Evolutionary conservation across 2,797 vertebrate species (phyloP).

Genomic region (Rhinophrynus dorsalis): DNA sequence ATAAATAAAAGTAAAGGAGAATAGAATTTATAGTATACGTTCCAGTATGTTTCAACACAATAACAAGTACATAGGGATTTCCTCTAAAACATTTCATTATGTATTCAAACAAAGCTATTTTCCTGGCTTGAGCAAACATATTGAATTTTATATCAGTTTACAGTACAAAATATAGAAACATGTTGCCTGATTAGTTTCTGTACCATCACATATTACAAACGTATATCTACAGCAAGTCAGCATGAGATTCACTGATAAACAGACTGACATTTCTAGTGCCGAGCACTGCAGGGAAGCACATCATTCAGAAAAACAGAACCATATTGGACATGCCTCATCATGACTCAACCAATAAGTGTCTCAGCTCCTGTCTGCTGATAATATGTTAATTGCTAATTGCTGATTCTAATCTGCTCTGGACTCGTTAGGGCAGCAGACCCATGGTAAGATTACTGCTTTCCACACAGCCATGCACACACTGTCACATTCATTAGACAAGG

Average conservation of each 20-base stretch:
- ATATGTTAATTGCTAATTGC: constrained; percentile 48
- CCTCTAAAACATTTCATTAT: too few relatives aligned
- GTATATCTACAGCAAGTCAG: neutral
- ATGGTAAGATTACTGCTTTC: constrained; percentile 10
- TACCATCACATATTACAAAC: neutral
- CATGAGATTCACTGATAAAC: neutral
- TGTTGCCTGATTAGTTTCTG: neutral
- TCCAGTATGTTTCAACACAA: too few relatives aligned
- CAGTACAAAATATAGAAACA: neutral
- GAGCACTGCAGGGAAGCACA: neutral
- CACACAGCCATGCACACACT: neutral
- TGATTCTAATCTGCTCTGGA: constrained; percentile 35
- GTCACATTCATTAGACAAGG: constrained; percentile 23
- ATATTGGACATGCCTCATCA: neutral
- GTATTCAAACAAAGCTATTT: too few relatives aligned
- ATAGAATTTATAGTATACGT: too few relatives aligned
- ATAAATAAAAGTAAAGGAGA: too few relatives aligned
- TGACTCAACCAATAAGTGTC: neutral
- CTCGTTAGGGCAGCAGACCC: constrained; percentile 34
- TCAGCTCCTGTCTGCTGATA: constrained; percentile 30
- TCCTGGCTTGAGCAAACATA: too few relatives aligned
- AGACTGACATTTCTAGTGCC: neutral
- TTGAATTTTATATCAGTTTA: too few relatives aligned
- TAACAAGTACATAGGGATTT: too few relatives aligned
- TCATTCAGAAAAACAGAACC: neutral